Evolutionary conservation across 37 sponge, comb jelly and placozoan genomes (phyloP).

Genomic region (Cladorhizidae sp.): DNA sequence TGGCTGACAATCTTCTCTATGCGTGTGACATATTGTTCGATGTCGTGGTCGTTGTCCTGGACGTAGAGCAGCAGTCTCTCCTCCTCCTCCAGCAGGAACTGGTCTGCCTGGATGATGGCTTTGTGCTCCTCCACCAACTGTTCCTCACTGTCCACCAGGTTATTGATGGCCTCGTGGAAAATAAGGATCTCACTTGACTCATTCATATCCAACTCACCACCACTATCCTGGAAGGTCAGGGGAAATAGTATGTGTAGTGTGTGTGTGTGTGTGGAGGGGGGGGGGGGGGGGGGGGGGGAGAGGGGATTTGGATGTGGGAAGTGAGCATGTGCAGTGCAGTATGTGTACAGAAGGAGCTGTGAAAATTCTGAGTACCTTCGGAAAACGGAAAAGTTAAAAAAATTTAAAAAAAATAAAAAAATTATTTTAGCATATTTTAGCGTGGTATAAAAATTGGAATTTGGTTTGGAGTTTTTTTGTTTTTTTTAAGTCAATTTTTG

Average conservation of each 20-base stretch:
- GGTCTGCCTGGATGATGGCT: constrained; percentile 70
- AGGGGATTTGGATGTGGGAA: too few relatives aligned
- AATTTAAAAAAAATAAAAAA: too few relatives aligned
- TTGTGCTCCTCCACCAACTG: constrained; percentile 84
- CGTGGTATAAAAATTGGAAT: too few relatives aligned
- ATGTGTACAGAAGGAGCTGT: not conserved
- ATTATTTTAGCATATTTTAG: too few relatives aligned
- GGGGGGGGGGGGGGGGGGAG: too few relatives aligned
- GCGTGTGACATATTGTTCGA: constrained; percentile 68
- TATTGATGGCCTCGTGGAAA: constrained; percentile 86
- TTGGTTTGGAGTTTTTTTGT: too few relatives aligned
- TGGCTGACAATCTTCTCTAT: constrained; percentile 45
- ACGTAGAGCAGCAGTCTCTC: constrained; percentile 55
- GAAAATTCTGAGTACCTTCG: too few relatives aligned
- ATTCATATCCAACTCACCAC: constrained; percentile 29
- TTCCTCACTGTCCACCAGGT: constrained; percentile 88
- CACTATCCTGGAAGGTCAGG: too few relatives aligned
- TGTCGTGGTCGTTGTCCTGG: constrained; percentile 78
- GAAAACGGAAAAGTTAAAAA: too few relatives aligned
- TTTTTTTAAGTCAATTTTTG: too few relatives aligned
- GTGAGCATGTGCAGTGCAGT: not conserved
- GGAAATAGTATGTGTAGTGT: too few relatives aligned
- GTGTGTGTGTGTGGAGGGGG: constrained; percentile 5
- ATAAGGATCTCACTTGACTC: constrained; percentile 64
- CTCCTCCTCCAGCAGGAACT: constrained; percentile 65